Percentiles rank a stretch among this genome's conserved stretches.
Evolutionary conservation across 1,140 invertebrate species (phyloP).

Genomic region (Aphidius ervi): DNA sequence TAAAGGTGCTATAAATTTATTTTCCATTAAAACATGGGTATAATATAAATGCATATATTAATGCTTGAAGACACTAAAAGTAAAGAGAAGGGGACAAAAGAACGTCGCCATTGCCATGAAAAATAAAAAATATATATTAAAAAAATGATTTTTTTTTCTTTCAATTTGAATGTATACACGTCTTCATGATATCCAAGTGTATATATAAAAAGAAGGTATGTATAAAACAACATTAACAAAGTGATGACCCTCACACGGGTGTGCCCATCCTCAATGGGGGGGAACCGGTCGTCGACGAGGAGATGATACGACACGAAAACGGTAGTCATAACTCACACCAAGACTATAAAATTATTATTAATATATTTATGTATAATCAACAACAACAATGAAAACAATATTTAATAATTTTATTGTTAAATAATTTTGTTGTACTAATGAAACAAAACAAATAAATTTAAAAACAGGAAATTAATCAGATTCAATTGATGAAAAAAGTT

Average conservation of each 20-base stretch:
- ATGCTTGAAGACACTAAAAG: no score
- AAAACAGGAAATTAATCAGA: conserved; percentile 10
- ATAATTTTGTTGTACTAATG: no score
- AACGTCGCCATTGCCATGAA: no score
- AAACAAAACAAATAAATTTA: no score
- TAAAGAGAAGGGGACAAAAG: no score
- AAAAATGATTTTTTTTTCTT: no score
- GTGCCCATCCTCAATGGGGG: background rate
- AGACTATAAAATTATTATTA: no score
- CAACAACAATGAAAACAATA: background rate
- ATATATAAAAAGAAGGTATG: background rate
- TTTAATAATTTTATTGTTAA: no score
- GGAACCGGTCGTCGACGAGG: conserved; percentile 15
- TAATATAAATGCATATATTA: background rate
- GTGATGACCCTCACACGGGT: conserved; percentile 7
- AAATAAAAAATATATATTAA: no score
- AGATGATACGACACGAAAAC: conserved; percentile 19
- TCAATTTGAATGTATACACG: no score
- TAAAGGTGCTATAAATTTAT: no score
- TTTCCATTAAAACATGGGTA: background rate
- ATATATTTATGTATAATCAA: background rate
- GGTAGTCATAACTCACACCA: conserved; percentile 24
- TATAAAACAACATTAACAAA: background rate
- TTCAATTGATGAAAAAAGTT: background rate
- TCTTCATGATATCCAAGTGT: no score